Base-by-base conservation (phyloP, 2,888 invertebrate genomes). In the Morinoia aosen region DNA sequence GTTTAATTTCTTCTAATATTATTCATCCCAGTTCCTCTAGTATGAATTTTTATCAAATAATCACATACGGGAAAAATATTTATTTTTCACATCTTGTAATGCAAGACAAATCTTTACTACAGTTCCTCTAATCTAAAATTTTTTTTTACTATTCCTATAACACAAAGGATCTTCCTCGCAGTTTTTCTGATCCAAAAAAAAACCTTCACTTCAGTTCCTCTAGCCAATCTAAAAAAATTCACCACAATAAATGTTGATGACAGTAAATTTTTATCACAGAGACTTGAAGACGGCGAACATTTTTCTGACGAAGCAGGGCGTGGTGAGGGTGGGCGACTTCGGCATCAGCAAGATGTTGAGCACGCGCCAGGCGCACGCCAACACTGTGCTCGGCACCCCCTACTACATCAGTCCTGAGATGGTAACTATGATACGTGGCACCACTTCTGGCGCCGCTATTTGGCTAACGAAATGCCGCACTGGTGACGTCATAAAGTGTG, bases 401-500 rank as follows among this genome's bases (percentile, higher is more conserved):
- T 98, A 98, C 97, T 98, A 98, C 97, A 98, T 98, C 96, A 98
- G 98, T 97, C 98, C 98, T n/a, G 98, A 98, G 97, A 98, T 98
- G 98, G 96, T 96, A 57, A 88, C 95, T 95, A 76, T 10, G 33
- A 19, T 12, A 19, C 12, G 5, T 48, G 5, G 48, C 48, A 2
- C 48, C 48, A 48, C 2, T 4, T 48, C 48, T 48, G 5, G 48
- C 48, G 5, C 48, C 48, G 2, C 48, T 48, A 48, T 5, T 4
- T 2, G 48, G 3, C 48, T 48, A 48, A 48, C 48, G 48, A 48
- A 2, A 48, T 48, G 48, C 5, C 48, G 48, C 48, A 48, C 2
- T 48, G 48, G 48, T 48, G 48, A 48, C 48, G 48, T 48, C 48
- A 48, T 48, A 48, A 48, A 48, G 48, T 48, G 2, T 48, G 48